Conservation (phyloP, 2,797 vertebrate genomes). For the Cheracebus regulus region DNA sequence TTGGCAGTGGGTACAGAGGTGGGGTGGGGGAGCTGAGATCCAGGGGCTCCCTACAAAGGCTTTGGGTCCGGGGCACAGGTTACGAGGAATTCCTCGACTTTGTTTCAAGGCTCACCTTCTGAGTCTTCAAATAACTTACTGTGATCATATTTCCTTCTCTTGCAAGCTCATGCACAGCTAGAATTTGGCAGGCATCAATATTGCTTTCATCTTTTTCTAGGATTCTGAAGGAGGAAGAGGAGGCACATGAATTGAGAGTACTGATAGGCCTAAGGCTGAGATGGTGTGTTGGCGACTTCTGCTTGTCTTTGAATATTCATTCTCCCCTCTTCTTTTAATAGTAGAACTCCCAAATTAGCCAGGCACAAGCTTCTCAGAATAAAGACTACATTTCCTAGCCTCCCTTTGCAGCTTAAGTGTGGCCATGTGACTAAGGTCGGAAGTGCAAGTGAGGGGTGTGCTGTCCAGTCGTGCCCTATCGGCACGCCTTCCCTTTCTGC, state of each 20-base stretch:
- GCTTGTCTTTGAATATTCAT: background rate
- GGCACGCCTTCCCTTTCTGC: background rate
- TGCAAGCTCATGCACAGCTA: slow-evolving; percentile 81
- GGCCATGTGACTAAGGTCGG: background rate
- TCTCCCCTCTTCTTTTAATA: background rate
- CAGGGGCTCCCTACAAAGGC: background rate
- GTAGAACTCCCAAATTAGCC: background rate
- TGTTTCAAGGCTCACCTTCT: background rate
- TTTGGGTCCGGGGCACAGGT: background rate
- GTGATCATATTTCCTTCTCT: slow-evolving; percentile 80
- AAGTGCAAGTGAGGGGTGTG: background rate
- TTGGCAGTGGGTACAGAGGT: background rate
- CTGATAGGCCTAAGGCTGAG: background rate
- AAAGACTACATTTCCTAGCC: background rate
- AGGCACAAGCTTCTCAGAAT: background rate
- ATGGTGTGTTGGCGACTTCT: background rate
- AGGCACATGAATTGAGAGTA: background rate
- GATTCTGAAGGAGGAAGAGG: slow-evolving; percentile 81
- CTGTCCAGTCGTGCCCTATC: background rate
- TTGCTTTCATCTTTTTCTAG: slow-evolving; percentile 82
- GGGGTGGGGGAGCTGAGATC: background rate
- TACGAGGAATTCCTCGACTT: background rate
- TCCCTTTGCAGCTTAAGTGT: background rate
- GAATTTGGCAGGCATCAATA: slow-evolving; percentile 85
- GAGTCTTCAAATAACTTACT: slow-evolving; percentile 74